Base-by-base conservation (phyloP, 2,888 invertebrate species). In the Sinhomidia bicolor region DNA sequence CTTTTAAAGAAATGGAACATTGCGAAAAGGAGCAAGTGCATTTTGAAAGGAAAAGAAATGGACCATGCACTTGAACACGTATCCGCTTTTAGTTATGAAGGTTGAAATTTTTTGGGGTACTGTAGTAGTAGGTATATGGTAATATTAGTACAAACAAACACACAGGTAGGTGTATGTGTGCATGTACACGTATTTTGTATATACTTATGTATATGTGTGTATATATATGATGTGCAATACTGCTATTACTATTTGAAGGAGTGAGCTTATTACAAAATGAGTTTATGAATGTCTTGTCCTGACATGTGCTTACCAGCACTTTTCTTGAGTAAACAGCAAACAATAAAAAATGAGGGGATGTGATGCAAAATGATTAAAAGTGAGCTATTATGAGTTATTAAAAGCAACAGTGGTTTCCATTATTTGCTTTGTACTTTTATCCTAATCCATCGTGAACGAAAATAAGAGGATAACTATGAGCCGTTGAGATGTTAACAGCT, bases 1-100 rank as follows among this genome's bases (percentile, higher is more conserved):
- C 68, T 68, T 68, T 68, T 68, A 68, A 68, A 68, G 68, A 68
- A 68, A 68, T 68, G 36, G 36, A 20, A 68, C 36, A 20, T 68
- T 68, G 68, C 36, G 41, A 68, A 68, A 57, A 68, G 36, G 14
- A 36, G 9, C 62, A 29, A 62, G 23, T 62, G 68, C 23, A 36
- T 36, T 41, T 68, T 32, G 36, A 68, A 36, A 68, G 68, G 68
- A 23, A 65, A 65, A 17, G 68, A 68, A 65, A 68, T 68, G 36
- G 68, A 68, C 68, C 36, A 36, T 68, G 17, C 23, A 36, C 32
- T 17, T 36, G 68, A 41, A 36, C 68, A 36, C 68, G 65, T 36
- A 32, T 20, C 20, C 10, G 36, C 65, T 68, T 68, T 65, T 65
- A 57, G 17, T 23, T n/a, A n/a, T n/a, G n/a, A n/a, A n/a, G n/a